phyloP scores from a whole-genome alignment of 2,113 vertebrate species.

The Pollimyrus isidori region DNA sequence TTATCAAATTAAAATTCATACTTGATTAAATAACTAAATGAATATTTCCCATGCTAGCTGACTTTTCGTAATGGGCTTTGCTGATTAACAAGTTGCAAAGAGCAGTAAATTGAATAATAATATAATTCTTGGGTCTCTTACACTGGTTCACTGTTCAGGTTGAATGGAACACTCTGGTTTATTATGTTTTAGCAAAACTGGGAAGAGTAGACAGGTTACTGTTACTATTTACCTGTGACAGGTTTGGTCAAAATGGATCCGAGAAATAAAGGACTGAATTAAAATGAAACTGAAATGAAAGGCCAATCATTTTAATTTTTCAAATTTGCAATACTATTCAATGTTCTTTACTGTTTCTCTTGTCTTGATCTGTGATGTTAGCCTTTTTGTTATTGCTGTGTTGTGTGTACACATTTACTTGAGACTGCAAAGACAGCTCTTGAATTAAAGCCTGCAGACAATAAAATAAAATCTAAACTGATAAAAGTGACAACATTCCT shows the following conservation, averaged over 20 bases:
- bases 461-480: not conserved
- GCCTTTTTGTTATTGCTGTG: not conserved
- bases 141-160: not conserved
- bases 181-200: not conserved
- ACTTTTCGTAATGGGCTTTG: conserved; percentile 13
- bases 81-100: conserved; percentile 18
- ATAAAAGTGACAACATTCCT: conserved; percentile 17
- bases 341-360: not conserved
- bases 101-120: conserved; percentile 15
- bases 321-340: not conserved
- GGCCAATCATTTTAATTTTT: not conserved
- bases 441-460: not conserved
- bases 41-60: conserved; percentile 16
- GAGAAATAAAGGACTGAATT: not conserved
- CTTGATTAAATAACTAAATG: conserved; percentile 27
- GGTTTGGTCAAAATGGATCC: not conserved
- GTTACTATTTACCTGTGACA: not conserved
- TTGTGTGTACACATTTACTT: not conserved
- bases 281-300: not conserved
- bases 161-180: not conserved
- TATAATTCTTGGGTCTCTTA: conserved; percentile 17
- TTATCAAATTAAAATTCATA: conserved; percentile 27
- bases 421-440: not conserved
- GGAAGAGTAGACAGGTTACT: not conserved
- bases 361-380: not conserved